Percentiles rank a stretch among this genome's conserved stretches.
phyloP scores from a whole-genome alignment of 1,140 invertebrate genomes.

The Venturia canescens region DNA sequence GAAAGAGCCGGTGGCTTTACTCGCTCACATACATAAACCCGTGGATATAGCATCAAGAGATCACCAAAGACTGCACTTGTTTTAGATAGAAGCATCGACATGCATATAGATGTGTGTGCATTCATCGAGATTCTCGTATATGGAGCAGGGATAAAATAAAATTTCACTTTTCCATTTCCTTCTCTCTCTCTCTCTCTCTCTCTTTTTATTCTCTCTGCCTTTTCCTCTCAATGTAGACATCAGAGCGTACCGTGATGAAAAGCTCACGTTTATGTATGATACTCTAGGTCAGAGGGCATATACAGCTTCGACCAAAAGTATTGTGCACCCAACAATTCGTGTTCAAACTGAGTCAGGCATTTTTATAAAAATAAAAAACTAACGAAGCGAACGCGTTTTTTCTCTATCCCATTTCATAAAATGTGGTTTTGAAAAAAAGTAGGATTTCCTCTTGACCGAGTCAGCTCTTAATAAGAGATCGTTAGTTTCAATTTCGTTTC shows the following conservation, averaged over 20 bases:
- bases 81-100: neutral
- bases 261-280: slow-evolving; percentile 4
- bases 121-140: slow-evolving; percentile 17
- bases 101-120: neutral
- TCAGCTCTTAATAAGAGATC: no score
- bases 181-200: neutral
- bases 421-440: no score
- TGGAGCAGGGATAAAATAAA: slow-evolving; percentile 29
- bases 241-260: neutral
- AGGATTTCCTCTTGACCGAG: no score
- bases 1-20: neutral
- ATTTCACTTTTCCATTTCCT: neutral
- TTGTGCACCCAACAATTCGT: no score
- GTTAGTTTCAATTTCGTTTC: no score
- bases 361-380: no score
- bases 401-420: no score
- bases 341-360: no score
- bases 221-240: neutral
- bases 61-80: neutral
- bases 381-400: no score
- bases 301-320: neutral
- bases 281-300: neutral
- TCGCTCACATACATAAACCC: neutral
- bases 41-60: neutral
- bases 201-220: neutral